phyloP scores from a whole-genome alignment of 2,797 vertebrate species.

The Setipinna tenuifilis region DNA sequence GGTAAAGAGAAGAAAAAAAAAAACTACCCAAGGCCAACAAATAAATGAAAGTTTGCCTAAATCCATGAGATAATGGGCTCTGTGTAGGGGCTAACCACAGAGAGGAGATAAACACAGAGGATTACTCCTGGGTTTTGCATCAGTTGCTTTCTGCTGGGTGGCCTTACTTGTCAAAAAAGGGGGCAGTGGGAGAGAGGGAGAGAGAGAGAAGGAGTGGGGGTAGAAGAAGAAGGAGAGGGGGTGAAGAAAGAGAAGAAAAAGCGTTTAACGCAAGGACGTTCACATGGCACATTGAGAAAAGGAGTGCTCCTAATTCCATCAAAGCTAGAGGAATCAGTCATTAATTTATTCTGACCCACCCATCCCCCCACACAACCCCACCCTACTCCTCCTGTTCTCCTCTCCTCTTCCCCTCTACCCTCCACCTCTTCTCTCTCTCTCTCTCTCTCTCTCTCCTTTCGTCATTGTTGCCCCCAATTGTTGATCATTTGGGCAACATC shows the following conservation, averaged over 20 bases:
- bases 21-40: conserved; percentile 88
- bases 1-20: conserved; percentile 53
- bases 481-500: conserved; percentile 92
- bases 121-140: conserved; percentile 98
- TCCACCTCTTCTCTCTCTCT: conserved; percentile 13
- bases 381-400: neutral
- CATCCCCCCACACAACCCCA: conserved; percentile 20
- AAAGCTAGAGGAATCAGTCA: conserved; percentile 96
- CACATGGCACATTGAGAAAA: conserved; percentile 91
- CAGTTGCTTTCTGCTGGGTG: conserved; percentile 99
- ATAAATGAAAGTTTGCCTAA: conserved; percentile 98
- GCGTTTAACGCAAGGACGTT: conserved; percentile 86
- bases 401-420: neutral
- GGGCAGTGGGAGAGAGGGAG: conserved; percentile 34
- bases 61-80: conserved; percentile 98
- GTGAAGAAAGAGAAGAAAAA: conserved; percentile 68
- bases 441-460: neutral
- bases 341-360: conserved; percentile 92
- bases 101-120: conserved; percentile 89
- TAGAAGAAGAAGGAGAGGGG: conserved; percentile 60
- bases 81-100: conserved; percentile 97
- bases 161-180: conserved; percentile 92
- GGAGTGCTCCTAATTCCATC: conserved; percentile 98
- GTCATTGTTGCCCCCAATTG: conserved; percentile 74
- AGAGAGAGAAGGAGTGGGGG: neutral